Percentiles rank a stretch among this genome's conserved stretches.
phyloP scores from a whole-genome alignment of 2,888 invertebrate genomes.

The Acanthopleura granulata region DNA sequence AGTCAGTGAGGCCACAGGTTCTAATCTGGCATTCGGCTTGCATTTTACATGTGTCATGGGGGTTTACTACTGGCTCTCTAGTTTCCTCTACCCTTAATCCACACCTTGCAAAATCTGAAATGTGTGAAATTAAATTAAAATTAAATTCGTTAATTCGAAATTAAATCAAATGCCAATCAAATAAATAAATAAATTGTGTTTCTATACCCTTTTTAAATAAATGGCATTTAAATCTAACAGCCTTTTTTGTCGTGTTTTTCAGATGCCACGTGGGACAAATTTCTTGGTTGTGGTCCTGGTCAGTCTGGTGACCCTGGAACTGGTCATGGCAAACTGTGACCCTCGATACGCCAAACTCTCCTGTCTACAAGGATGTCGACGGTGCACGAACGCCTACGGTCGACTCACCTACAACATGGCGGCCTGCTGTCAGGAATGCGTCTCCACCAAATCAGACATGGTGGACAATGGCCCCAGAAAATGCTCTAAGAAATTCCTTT shows the following conservation, averaged over 20 bases:
- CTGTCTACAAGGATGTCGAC: constrained; percentile 47
- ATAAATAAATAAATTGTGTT: too few species aligned
- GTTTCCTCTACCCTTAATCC: too few species aligned
- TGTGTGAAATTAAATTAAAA: too few species aligned
- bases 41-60: too few species aligned
- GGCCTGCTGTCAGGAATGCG: constrained; percentile 48
- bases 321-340: constrained; percentile 32
- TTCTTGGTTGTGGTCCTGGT: background rate
- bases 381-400: constrained; percentile 45
- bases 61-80: too few species aligned
- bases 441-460: constrained; percentile 32
- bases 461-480: constrained; percentile 45
- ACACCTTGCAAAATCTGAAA: too few species aligned
- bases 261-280: background rate
- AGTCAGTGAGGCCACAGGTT: too few species aligned
- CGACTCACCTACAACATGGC: constrained; percentile 48
- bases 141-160: too few species aligned
- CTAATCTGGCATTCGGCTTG: too few species aligned
- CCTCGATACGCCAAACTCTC: constrained; percentile 37
- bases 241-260: background rate
- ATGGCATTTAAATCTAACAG: too few species aligned
- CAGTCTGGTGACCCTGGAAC: background rate
- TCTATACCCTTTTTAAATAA: too few species aligned
- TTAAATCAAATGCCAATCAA: too few species aligned
- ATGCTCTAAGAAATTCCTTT: constrained; percentile 39